A percentile compares a stretch with the other conserved stretches of the same genome.
phyloP scores from a whole-genome alignment of 2,797 vertebrate species.

The Atherinosoma microstoma region DNA sequence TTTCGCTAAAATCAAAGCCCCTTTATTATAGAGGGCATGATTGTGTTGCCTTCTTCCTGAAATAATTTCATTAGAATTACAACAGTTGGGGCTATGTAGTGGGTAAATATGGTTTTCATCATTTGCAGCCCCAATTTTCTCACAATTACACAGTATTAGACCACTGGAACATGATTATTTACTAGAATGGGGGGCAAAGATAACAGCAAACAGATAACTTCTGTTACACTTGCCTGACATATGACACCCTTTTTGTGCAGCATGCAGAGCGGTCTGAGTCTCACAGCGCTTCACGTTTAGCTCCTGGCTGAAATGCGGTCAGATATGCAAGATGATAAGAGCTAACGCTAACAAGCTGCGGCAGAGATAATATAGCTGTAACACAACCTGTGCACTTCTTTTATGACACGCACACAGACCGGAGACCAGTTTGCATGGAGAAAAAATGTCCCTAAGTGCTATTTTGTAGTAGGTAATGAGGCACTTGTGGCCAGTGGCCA shows the following conservation, averaged over 20 bases:
- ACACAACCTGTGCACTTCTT: slow-evolving; percentile 8
- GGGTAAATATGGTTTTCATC: background rate
- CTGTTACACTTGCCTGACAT: slow-evolving; percentile 2
- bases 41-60: background rate
- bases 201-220: background rate
- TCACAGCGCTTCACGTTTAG: slow-evolving; percentile 3
- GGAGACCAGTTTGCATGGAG: slow-evolving; percentile 16
- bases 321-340: slow-evolving; percentile 49
- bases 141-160: slow-evolving; percentile 1
- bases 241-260: slow-evolving; percentile 17
- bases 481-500: slow-evolving; percentile 51
- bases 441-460: slow-evolving; percentile 42
- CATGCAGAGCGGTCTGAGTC: slow-evolving; percentile 26
- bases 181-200: slow-evolving; percentile 8
- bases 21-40: no score
- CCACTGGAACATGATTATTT: slow-evolving; percentile 10
- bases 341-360: slow-evolving; percentile 50
- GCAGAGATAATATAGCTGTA: slow-evolving; percentile 38
- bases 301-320: slow-evolving; percentile 5
- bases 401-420: slow-evolving; percentile 29
- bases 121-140: slow-evolving; percentile 5
- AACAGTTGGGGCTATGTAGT: background rate
- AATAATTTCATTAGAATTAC: background rate
- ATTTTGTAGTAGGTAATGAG: slow-evolving; percentile 70
- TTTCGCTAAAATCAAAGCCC: background rate